phyloP scores from a whole-genome alignment of 2,797 vertebrate genomes.

The Sebastes hubbsi region DNA sequence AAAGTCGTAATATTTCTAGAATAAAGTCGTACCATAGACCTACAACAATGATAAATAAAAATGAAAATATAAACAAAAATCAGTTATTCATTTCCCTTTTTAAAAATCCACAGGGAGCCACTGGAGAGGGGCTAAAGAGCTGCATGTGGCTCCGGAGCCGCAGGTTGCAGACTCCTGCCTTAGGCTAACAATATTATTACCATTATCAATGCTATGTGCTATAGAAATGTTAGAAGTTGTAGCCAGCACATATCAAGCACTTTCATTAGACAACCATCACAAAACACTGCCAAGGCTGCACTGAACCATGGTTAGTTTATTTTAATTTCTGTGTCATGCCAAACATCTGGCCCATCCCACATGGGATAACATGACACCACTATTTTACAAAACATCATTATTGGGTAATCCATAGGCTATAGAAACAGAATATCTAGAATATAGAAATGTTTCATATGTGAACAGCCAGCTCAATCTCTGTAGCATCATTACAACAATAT shows the following conservation, averaged over 20 bases:
- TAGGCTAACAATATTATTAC: background rate
- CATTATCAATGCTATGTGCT: background rate
- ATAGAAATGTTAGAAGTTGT: background rate
- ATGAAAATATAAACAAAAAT: too few species aligned
- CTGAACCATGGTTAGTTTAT: background rate
- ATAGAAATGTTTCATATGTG: background rate
- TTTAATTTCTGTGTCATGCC: background rate
- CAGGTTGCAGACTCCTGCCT: too few species aligned
- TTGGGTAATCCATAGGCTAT: background rate
- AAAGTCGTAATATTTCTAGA: too few species aligned
- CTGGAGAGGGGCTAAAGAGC: too few species aligned
- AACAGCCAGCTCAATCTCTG: background rate
- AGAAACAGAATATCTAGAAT: too few species aligned
- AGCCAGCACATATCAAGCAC: background rate
- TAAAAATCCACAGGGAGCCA: too few species aligned
- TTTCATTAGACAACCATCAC: background rate
- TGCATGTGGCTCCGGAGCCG: too few species aligned
- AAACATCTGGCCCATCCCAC: background rate
- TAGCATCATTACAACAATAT: background rate
- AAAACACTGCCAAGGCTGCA: background rate
- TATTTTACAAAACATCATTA: background rate
- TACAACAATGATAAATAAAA: too few species aligned
- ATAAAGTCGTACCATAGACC: too few species aligned
- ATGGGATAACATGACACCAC: background rate
- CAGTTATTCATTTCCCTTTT: too few species aligned